Evolutionary conservation across 2,797 vertebrate genomes (phyloP), one percentile per base, ranked within the genome.

Genomic region (Hozukius guyotensis): DNA sequence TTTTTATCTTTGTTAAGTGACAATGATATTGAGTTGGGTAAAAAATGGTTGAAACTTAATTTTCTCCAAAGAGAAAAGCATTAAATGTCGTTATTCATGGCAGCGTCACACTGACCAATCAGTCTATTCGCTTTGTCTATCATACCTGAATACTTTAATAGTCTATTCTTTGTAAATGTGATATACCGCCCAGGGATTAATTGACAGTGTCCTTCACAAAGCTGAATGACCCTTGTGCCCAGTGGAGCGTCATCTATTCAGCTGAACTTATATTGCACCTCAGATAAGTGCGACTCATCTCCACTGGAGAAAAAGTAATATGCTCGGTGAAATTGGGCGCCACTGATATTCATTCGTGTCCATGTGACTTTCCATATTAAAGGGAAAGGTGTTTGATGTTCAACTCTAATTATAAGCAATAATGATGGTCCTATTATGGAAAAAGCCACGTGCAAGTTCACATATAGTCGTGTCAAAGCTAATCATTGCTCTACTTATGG

Each of bases 281-380:
- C 49, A 20, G 32, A 73, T 65, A n/a, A 71, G 38, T 63, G 52
- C 1, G 2, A 61, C 70, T 79, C 36, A 77, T 76, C 36, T 69
- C 18, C 29, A 59, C 66, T 74, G 29, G 38, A 49, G 70, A 31
- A 77, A 72, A 62, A 31, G 24, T 16, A 71, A 74, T 68, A 5
- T 34, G 55, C 34, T 68, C 73, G 29, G 57, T 69, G 24, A 73
- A 88, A 73, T 14, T 60, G 4, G 67, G 29, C 31, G 68, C 27
- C 29, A 10, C 7, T 75, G 32, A 60, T 56, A 56, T 55, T 38
- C 6, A 34, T 38, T 75, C 14, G 18, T 46, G 31, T 69, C 71
- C 5, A n/a, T 53, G 49, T 68, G 69, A 61, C 42, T 86, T 73
- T 82, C 75, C 86, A 89, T 87, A 89, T 76, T 86, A 83, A 63